Base-by-base conservation (phyloP, 2,888 invertebrate genomes). In the Bruchidius siliquastri region DNA sequence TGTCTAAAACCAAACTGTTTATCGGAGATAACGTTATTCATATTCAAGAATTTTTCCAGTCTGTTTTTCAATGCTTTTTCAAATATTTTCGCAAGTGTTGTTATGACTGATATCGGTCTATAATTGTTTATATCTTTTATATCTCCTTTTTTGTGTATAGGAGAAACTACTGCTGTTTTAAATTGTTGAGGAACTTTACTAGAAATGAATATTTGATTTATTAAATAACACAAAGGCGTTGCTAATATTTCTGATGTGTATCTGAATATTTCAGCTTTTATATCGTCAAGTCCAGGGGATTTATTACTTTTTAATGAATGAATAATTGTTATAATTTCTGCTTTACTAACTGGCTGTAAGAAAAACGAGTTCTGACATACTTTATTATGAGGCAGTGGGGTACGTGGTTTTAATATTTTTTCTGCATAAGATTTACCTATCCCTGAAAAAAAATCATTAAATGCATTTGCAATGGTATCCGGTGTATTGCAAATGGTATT, bases 271-370 rank as follows among this genome's bases (percentile, higher is more conserved):
- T 68, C 67, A 4, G 71, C n/a, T 13, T 22, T 72, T 0, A 74
- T 20, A 18, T 66, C 49, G 66, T 74, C 72, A 32, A 67, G n/a
- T 67, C 73, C 73, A 18, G 71, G 69, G 68, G 69, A 71, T 49
- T 67, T 69, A n/a, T 73, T 73, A 6, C 32, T 68, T 72, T 74
- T 74, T 8, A 74, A 66, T 22, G 20, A 13, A 22, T 22, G 21
- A 4, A 70, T 72, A 22, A 49, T 6, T 22, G 10, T 10, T 21
- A 21, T 2, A 18, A 81, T 68, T 84, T 83, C 0, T 84, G 81
- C 20, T 70, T 67, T 68, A 68, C 22, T 71, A 10, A 68, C 20
- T 1, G 68, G 20, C 10, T 68, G 13, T 6, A 68, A 8, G 18
- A 68, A 68, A 22, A 22, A 68, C 8, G 68, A 18, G 20, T 20